Evolutionary conservation across 2,113 vertebrate species (phyloP).

Genomic region (Vulpes lagopus): DNA sequence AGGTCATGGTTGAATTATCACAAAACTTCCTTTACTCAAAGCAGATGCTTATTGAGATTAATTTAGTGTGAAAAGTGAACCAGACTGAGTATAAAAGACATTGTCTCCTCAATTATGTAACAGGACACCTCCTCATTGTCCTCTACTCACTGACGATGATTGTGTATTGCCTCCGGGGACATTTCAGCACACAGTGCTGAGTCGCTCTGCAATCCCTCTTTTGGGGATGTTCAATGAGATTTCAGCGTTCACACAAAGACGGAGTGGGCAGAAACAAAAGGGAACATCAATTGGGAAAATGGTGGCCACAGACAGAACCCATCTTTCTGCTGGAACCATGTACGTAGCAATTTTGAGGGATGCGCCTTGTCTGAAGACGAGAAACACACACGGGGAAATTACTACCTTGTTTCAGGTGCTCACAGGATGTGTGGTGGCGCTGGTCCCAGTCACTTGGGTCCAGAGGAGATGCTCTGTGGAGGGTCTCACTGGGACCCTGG

Average conservation of each 20-base stretch:
- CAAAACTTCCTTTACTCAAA: constrained; percentile 89
- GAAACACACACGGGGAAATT: background rate
- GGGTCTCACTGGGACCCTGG: too few species aligned
- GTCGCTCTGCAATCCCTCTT: constrained; percentile 63
- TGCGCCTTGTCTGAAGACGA: background rate
- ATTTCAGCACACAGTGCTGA: constrained; percentile 71
- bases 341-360: background rate
- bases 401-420: background rate
- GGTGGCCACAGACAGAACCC: constrained; percentile 4
- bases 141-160: constrained; percentile 80
- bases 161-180: constrained; percentile 84
- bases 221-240: constrained; percentile 78
- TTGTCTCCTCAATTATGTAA: constrained; percentile 88
- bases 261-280: constrained; percentile 82
- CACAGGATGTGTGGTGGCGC: fast-evolving
- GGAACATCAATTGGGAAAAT: constrained; percentile 75
- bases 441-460: fast-evolving
- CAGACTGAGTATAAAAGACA: constrained; percentile 88
- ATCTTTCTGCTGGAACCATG: background rate
- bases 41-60: constrained; percentile 91
- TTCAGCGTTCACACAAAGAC: constrained; percentile 79
- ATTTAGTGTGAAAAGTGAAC: constrained; percentile 91
- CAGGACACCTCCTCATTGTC: constrained; percentile 86
- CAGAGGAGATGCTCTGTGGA: fast-evolving
- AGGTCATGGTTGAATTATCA: constrained; percentile 90